Evolutionary conservation across 2,888 invertebrate species (phyloP).

Genomic region (Phyto melanocephala): DNA sequence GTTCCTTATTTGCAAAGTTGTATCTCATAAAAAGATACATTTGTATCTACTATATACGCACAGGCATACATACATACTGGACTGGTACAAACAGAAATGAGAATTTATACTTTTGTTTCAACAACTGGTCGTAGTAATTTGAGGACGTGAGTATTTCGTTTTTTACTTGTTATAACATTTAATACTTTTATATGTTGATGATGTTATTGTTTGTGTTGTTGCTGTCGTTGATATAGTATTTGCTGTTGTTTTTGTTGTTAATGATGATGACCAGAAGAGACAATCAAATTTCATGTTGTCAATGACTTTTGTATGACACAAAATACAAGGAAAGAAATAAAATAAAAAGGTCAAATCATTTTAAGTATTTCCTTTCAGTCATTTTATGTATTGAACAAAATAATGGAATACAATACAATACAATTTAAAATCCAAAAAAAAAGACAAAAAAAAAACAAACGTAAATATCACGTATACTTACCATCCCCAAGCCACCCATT

Average conservation of each 20-base stretch:
- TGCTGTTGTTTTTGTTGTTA: constrained; percentile 14
- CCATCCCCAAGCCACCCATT: background rate
- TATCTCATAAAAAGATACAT: background rate
- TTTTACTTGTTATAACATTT: constrained; percentile 43
- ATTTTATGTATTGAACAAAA: constrained; percentile 67
- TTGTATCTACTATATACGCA: background rate
- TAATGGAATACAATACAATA: constrained; percentile 34
- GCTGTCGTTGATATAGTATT: background rate
- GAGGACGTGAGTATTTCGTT: constrained; percentile 37
- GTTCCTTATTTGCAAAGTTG: background rate
- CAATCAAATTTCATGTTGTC: constrained; percentile 62
- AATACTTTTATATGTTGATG: constrained; percentile 50
- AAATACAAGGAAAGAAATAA: constrained; percentile 64
- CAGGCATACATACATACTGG: background rate
- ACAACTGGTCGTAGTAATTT: constrained; percentile 21
- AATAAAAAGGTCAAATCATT: constrained; percentile 70
- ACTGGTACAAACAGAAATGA: background rate
- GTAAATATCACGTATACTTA: background rate
- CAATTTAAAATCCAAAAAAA: background rate
- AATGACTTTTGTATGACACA: constrained; percentile 50
- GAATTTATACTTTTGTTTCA: constrained; percentile 19
- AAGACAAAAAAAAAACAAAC: background rate
- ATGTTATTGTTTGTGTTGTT: constrained; percentile 3
- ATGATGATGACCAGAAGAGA: constrained; percentile 54
- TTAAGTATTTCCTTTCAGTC: constrained; percentile 65